phyloP scores from a whole-genome alignment of 2,888 invertebrate species.

The Steinernema scapterisci region DNA sequence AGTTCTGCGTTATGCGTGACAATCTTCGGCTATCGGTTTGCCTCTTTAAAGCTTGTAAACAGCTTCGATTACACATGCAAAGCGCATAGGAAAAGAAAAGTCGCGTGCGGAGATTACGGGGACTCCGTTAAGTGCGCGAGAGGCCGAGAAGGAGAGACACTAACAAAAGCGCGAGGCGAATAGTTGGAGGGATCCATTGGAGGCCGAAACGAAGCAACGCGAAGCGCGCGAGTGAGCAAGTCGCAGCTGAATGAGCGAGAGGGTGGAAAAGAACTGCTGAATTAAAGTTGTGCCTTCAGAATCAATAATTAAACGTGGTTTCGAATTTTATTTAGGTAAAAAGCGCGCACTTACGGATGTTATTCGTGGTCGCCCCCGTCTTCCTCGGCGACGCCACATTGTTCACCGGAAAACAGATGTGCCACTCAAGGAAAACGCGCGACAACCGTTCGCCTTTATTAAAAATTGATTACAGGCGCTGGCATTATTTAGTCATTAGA shows the following conservation, averaged over 20 bases:
- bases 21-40: neutral
- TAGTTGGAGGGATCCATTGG: neutral
- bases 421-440: neutral
- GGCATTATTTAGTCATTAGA: neutral
- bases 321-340: neutral
- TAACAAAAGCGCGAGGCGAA: conserved; percentile 28
- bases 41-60: neutral
- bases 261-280: conserved; percentile 24
- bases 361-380: neutral
- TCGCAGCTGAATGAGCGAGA: conserved; percentile 12
- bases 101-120: conserved; percentile 16
- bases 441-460: conserved; percentile 2
- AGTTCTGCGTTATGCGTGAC: neutral
- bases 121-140: conserved; percentile 30
- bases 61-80: neutral
- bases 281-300: conserved; percentile 28
- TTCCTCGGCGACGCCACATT: neutral
- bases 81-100: conserved; percentile 5
- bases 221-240: conserved; percentile 29
- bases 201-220: conserved; percentile 11
- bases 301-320: conserved; percentile 31
- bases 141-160: conserved; percentile 29
- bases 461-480: neutral
- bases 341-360: neutral
- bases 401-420: neutral